Percentiles rank a stretch among this genome's conserved stretches.
Evolutionary conservation across 2,113 vertebrate genomes (phyloP).

Genomic region (Saimiri boliviensis): DNA sequence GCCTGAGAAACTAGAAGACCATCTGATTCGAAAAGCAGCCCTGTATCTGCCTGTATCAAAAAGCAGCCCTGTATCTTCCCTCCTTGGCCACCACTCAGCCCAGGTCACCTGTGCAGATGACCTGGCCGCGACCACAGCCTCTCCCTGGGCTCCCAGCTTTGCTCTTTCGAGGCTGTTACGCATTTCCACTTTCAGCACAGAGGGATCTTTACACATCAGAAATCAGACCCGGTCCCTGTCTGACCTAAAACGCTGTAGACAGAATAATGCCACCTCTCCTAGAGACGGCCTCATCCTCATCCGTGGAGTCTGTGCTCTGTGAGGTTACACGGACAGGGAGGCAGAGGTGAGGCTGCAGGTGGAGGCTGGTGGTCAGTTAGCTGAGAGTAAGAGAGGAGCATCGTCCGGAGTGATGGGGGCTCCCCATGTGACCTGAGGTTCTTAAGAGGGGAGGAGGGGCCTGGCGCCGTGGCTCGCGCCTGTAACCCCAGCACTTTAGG

Average conservation of each 20-base stretch:
- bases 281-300: background rate
- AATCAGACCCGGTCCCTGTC: background rate
- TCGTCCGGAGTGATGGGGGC: background rate
- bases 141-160: background rate
- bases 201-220: background rate
- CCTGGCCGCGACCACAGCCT: too few species aligned
- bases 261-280: background rate
- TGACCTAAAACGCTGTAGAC: background rate
- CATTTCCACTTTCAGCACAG: background rate
- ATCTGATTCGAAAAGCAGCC: too few species aligned
- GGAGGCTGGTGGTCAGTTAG: background rate
- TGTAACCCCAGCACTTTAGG: too few species aligned
- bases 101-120: background rate
- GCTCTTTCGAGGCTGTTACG: background rate
- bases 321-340: background rate
- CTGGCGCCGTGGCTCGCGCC: too few species aligned
- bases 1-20: rapidly evolving
- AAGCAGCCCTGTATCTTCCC: background rate
- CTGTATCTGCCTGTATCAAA: rapidly evolving
- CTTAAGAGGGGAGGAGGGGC: background rate
- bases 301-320: background rate
- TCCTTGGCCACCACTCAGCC: background rate
- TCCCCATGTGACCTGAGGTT: background rate
- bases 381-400: background rate
- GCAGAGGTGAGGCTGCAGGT: background rate